Percentiles rank a stretch among this genome's conserved stretches.
Conservation (phyloP, 1,140 invertebrate species). For the Carposina sasakii region DNA sequence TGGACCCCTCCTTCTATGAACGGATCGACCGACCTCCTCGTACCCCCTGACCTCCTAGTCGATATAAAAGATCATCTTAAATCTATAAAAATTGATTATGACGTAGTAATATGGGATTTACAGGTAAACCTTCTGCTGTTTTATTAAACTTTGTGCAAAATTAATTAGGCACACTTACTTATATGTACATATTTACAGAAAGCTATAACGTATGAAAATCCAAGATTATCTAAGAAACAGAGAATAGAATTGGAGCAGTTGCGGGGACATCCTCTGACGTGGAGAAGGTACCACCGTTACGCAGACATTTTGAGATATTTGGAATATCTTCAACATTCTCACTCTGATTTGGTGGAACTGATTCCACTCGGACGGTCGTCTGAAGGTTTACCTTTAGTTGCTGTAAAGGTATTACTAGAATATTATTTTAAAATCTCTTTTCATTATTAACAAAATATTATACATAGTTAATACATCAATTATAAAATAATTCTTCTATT, state of each 20-base stretch:
- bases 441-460: no score
- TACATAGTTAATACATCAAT: background rate
- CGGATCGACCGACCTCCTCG: slow-evolving; percentile 79
- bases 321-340: slow-evolving; percentile 78
- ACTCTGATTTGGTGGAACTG: slow-evolving; percentile 77
- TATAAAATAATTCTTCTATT: background rate
- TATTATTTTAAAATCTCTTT: background rate
- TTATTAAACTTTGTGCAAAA: slow-evolving; percentile 3
- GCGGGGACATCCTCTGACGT: slow-evolving; percentile 79
- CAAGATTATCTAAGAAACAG: slow-evolving; percentile 75
- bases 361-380: slow-evolving; percentile 80
- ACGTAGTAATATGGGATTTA: slow-evolving; percentile 82
- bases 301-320: slow-evolving; percentile 79
- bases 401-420: slow-evolving; percentile 71
- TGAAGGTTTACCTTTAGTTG: slow-evolving; percentile 80
- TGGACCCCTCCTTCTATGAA: slow-evolving; percentile 71
- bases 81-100: slow-evolving; percentile 76
- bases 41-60: slow-evolving; percentile 76
- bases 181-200: slow-evolving; percentile 63
- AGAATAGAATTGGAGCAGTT: slow-evolving; percentile 71
- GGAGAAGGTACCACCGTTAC: slow-evolving; percentile 80
- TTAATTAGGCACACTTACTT: background rate
- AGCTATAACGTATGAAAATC: slow-evolving; percentile 78
- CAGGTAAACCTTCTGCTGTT: slow-evolving; percentile 72
- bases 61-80: slow-evolving; percentile 78